Base-by-base conservation (phyloP, 2,797 vertebrate genomes). In the Anas georgica region DNA sequence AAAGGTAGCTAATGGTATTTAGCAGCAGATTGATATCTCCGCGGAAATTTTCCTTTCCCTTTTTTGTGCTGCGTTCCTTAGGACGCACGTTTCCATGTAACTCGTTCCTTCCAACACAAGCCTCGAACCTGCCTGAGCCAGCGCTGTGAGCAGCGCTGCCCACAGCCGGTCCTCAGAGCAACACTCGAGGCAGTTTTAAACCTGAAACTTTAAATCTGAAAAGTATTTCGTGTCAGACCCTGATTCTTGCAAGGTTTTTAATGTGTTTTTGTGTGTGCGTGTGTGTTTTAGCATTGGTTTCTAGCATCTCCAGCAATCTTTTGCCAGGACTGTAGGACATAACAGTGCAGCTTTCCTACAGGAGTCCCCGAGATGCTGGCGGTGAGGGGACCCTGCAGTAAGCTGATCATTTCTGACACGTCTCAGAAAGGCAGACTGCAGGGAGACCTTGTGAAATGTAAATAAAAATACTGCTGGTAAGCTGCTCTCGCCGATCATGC, bases 1-100 rank as follows among this genome's bases (percentile, higher is more conserved):
- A 94, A 93, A 96, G 93, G 93, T 94, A 58, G 58, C 79, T 95
- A 86, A 75, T 50, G 83, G 52, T 84, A 45, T 95, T 93, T 93
- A 92, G 83, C 67, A 92, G 60, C 77, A 91, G 91, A 88, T 95
- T 84, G 90, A 70, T 94, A 93, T 95, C 91, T 88, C 60, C 22
- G 22, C 86, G 78, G 68, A 50, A 94, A 77, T 86, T 94, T 90
- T 89, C 79, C 81, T 93, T 88, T 77, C 46, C n/a, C 10, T 81
- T 73, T 91, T 73, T 52, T 90, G 80, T 77, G 52, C 46, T 48
- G 7, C 12, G 23, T 48, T 48, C 46, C 46, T 48, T 22, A 48
- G 22, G 22, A 48, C 46, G 12, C 46, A 48, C 23, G 12, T 48
- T 48, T 48, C 46, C 46, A 48, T 50, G 82, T 21, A 17, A 50